Base-by-base conservation (phyloP, 1,140 invertebrate species). In the Colletes latitarsis region DNA sequence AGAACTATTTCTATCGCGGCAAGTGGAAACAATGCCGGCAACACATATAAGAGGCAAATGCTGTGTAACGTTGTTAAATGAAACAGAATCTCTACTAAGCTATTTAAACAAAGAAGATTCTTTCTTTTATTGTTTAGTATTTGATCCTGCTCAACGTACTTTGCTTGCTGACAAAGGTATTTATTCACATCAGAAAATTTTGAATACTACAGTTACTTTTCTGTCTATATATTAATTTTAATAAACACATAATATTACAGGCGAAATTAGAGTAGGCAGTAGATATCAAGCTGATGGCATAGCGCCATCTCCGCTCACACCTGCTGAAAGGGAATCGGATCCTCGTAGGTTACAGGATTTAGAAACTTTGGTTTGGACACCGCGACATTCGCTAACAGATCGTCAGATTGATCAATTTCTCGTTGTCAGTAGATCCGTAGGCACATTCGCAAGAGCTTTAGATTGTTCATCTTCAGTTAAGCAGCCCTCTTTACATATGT, bases 51-150 rank as follows among this genome's bases (percentile, higher is more conserved):
- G 99, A 89, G 99, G 99, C 90, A 99, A 99, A 95, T 99, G 99
- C 95, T 97, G 97, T 82, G 99, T 99, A 82, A 99, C 98, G 71
- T 95, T 99, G 76, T 96, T 99, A 91, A 99, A 99, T 94, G 99
- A 99, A 95, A 99, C 98, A 67, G 99, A 99, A 94, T 98, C 98
- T 84, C 94, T 99, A 87, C 94, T 97, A 88, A 98, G 98, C 92
- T 99, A 99, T 95, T 95, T 99, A 84, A 98, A 98, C 94, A 98
- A 98, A 95, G 98, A 99, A 95, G 98, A 99, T 94, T 97, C 97
- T 91, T 99, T 99, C 95, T 99, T 99, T 94, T 99, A 99, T 94
- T 99, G 99, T 92, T 95, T 99, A 92, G 99, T 99, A 82, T 99
- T 99, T 94, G 99, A 99, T 95, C 99, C 99, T 81, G 96, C 97